Evolutionary conservation across 1,140 invertebrate genomes (phyloP), one percentile per base, ranked within the genome.

Genomic region (Bombus cullumanus): DNA sequence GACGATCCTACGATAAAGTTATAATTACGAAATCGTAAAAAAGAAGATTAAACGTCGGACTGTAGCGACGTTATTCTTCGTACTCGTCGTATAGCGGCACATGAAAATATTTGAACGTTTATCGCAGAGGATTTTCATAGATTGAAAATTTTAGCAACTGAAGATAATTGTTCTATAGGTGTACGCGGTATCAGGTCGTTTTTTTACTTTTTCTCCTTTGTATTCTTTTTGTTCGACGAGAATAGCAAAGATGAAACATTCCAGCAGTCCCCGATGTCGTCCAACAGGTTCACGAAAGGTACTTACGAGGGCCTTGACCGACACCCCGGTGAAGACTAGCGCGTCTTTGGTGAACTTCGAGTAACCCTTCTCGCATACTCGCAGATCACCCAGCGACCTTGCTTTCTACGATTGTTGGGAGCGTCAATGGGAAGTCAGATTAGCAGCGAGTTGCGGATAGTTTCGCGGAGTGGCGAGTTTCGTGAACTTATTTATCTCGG

Each of bases 281-380:
- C 81, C 77, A 25, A 68, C 84, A 85, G 81, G 83, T 77, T 88
- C 82, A 79, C 74, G 85, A 86, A 86, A 88, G 78, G 83, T 93
- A 95, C 96, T 96, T 96, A 96, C 96, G 94, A 96, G 95, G 89
- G 95, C 95, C 94, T 95, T 95, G 89, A 96, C 96, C 91, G 95
- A 96, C 75, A 96, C 96, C 89, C 95, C 95, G 83, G 94, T 93
- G 92, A 96, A 96, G 88, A 96, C 94, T 89, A 93, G 93, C 79
- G 92, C 92, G 89, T 91, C 91, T 89, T 91, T 94, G 91, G 90
- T 83, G 88, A 92, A 93, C 87, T 95, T 95, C 88, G 93, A 93
- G 87, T 91, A 90, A 84, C 92, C 89, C 86, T 91, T 87, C 86
- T 93, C 92, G 86, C 90, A 93, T 85, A 94, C 80, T 88, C 94